These are phyloP conservation scores for Pentalonia nigronervosa DNA, from an alignment of 1,140 invertebrate genomes.

Conservation along the genomic window DNA sequence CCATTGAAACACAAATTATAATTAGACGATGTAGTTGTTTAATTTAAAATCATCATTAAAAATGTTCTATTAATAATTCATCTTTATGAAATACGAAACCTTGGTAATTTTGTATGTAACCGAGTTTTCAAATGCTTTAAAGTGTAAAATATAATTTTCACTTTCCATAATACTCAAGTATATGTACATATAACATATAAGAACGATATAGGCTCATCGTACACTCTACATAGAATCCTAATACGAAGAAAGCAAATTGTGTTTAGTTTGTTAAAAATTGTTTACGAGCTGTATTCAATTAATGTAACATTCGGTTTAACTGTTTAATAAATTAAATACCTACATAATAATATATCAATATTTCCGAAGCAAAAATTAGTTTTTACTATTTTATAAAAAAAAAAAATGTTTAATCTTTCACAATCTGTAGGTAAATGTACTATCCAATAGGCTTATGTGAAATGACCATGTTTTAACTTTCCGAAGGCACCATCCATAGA, in stretches of 20 bases:
- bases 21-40: neutral
- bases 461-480: neutral
- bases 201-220: neutral
- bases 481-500: neutral
- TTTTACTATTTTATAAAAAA: neutral
- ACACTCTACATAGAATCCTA: neutral
- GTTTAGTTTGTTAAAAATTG: neutral
- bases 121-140: neutral
- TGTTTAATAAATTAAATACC: neutral
- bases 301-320: neutral
- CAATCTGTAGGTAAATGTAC: too few species aligned
- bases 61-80: neutral
- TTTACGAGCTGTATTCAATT: neutral
- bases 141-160: neutral
- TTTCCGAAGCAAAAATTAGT: neutral
- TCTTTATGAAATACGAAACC: neutral
- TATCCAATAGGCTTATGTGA: neutral
- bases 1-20: neutral
- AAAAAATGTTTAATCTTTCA: neutral
- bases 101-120: neutral
- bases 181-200: neutral
- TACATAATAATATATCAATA: neutral
- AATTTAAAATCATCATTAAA: neutral
- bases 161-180: neutral
- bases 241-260: neutral